phyloP scores from a whole-genome alignment of 2,888 invertebrate species.

The Xanthorhoe spadicearia region DNA sequence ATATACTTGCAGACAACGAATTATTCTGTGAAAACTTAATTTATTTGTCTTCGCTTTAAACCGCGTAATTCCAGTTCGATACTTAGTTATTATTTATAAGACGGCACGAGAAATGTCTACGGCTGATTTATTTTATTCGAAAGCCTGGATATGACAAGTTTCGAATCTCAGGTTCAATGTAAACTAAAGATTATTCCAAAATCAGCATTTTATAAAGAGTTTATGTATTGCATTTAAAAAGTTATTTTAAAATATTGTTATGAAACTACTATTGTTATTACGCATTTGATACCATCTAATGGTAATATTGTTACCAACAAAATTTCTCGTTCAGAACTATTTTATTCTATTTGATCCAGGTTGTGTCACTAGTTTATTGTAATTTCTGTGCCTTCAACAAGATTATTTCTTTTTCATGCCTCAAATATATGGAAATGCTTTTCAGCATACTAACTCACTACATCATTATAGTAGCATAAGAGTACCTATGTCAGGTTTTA shows the following conservation, averaged over 20 bases:
- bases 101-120: conserved; percentile 3
- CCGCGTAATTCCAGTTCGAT: conserved; percentile 52
- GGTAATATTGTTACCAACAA: conserved; percentile 12
- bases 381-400: conserved; percentile 76
- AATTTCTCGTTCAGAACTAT: conserved; percentile 44
- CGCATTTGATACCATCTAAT: conserved; percentile 22
- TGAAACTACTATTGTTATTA: conserved; percentile 9
- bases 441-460: conserved; percentile 17
- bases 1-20: conserved; percentile 74
- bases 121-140: background rate
- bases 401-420: conserved; percentile 67
- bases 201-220: conserved; percentile 3
- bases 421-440: conserved; percentile 50
- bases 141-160: conserved; percentile 32
- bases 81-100: conserved; percentile 38
- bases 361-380: conserved; percentile 68
- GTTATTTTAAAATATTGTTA: conserved; percentile 11
- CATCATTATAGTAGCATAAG: conserved; percentile 43
- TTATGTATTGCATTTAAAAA: conserved; percentile 20
- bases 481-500: conserved; percentile 6
- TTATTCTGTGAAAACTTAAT: conserved; percentile 70
- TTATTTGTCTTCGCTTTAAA: conserved; percentile 51
- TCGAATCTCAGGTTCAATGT: conserved; percentile 53
- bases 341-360: conserved; percentile 58
- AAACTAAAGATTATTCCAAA: conserved; percentile 12